Evolutionary conservation across 2,797 vertebrate genomes (phyloP), one percentile per base, ranked within the genome.

Genomic region (Hypotaenidia okinawae): DNA sequence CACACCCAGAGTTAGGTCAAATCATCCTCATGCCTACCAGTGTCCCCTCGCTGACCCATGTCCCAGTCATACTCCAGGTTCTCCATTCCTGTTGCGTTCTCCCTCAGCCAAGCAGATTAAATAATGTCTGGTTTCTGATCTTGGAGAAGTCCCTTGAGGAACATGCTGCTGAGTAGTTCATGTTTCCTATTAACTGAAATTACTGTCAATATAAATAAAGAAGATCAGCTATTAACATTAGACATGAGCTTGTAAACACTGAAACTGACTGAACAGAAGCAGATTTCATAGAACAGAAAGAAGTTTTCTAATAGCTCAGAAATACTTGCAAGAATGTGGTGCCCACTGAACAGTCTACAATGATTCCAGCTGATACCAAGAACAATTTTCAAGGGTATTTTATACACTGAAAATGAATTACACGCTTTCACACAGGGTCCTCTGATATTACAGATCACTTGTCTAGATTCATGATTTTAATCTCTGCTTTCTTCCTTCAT

Each of bases 141-240:
- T 51, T 86, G 87, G 66, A 92, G 54, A 70, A 85, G 12, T 93
- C 94, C 64, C 95, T 81, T 17, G 70, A 94, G 90, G 21, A 90
- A 24, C 59, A 37, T 16, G 67, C 27, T 8, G 24, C 74, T 68
- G 84, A 72, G 90, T 37, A 83, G 64, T 41, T 93, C 41, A 79
- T 93, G 78, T 95, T 92, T 93, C 68, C 90, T 89, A 93, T 93
- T 93, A 95, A 58, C 27, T 80, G 78, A 94, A 92, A 96, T 96
- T 96, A 96, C 83, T 96, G 93, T 93, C 91, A 95, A 33, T 70
- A 83, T 84, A 95, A 94, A 93, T 90, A 85, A 90, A 92, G 70
- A 92, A 77, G 52, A 70, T 72, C 61, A 62, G 78, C 58, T 73
- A 64, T 64, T 92, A 83, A 93, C 84, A 80, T 94, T 89, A 85